Evolutionary conservation across 1,140 invertebrate genomes (phyloP).

Genomic region (Habropoda laboriosa): DNA sequence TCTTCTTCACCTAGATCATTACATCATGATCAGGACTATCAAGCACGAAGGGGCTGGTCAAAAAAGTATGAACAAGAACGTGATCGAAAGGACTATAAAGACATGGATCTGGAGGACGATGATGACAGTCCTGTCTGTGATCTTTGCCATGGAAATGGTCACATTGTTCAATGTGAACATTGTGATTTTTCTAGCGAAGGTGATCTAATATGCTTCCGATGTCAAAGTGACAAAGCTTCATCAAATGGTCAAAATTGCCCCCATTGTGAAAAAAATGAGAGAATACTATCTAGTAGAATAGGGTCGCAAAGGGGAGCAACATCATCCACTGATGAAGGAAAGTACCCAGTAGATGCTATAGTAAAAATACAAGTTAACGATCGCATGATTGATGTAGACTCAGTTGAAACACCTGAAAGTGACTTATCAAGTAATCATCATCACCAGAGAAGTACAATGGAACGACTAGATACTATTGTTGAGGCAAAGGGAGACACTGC

Average conservation of each 20-base stretch:
- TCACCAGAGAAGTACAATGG: conserved; percentile 51
- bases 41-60: conserved; percentile 1
- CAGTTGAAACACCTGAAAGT: conserved; percentile 71
- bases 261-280: conserved; percentile 62
- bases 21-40: conserved; percentile 43
- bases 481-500: conserved; percentile 75
- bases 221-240: conserved; percentile 70
- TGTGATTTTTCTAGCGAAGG: conserved; percentile 72
- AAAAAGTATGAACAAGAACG: conserved; percentile 34
- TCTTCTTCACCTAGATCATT: conserved; percentile 46
- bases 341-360: conserved; percentile 71
- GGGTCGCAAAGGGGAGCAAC: conserved; percentile 30
- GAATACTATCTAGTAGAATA: conserved; percentile 8
- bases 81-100: not conserved
- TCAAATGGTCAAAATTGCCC: conserved; percentile 67
- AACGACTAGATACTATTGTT: conserved; percentile 77
- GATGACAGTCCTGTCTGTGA: conserved; percentile 69
- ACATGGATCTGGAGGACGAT: conserved; percentile 30
- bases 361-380: conserved; percentile 77
- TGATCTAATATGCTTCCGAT: conserved; percentile 77
- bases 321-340: conserved; percentile 61
- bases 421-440: conserved; percentile 53
- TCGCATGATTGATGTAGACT: conserved; percentile 71
- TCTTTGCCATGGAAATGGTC: conserved; percentile 57
- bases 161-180: conserved; percentile 66